Evolutionary conservation across 2,888 invertebrate genomes (phyloP).

Genomic region (Drosophila longiperda): DNA sequence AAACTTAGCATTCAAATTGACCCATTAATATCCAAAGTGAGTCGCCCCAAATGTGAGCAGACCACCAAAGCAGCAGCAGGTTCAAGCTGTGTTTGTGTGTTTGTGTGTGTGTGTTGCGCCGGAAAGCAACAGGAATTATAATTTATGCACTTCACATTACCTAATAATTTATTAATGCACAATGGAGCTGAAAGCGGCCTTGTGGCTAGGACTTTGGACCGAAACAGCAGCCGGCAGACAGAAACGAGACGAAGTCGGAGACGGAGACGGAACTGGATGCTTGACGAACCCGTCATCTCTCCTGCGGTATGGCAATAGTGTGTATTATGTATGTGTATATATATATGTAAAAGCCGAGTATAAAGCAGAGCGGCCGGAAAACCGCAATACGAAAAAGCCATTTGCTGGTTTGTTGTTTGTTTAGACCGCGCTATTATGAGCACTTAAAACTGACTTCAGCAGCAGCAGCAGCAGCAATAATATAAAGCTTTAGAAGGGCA

Average conservation of each 20-base stretch:
- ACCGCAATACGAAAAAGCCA: slow-evolving; percentile 74
- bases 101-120: slow-evolving; percentile 6
- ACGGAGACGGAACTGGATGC: slow-evolving; percentile 28
- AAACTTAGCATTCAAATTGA: slow-evolving; percentile 31
- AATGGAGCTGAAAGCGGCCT: slow-evolving; percentile 57
- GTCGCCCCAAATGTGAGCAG: slow-evolving; percentile 13
- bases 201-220: slow-evolving; percentile 59
- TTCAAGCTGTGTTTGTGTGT: slow-evolving; percentile 4
- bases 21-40: slow-evolving; percentile 41
- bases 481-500: slow-evolving; percentile 26
- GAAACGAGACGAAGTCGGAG: slow-evolving; percentile 6
- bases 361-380: slow-evolving; percentile 53
- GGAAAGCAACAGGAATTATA: slow-evolving; percentile 36
- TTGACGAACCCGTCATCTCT: slow-evolving; percentile 50
- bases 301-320: neutral
- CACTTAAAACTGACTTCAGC: slow-evolving; percentile 67
- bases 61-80: neutral
- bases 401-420: slow-evolving; percentile 58
- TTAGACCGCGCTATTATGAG: slow-evolving; percentile 58
- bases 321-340: slow-evolving; percentile 1
- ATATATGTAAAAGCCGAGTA: slow-evolving; percentile 2
- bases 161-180: slow-evolving; percentile 70
- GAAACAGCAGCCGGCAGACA: slow-evolving; percentile 48
- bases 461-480: slow-evolving; percentile 36
- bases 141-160: slow-evolving; percentile 68